These are phyloP conservation scores for Peromyscus maniculatus DNA, from an alignment of 2,113 vertebrate species.

Conservation along the genomic window DNA sequence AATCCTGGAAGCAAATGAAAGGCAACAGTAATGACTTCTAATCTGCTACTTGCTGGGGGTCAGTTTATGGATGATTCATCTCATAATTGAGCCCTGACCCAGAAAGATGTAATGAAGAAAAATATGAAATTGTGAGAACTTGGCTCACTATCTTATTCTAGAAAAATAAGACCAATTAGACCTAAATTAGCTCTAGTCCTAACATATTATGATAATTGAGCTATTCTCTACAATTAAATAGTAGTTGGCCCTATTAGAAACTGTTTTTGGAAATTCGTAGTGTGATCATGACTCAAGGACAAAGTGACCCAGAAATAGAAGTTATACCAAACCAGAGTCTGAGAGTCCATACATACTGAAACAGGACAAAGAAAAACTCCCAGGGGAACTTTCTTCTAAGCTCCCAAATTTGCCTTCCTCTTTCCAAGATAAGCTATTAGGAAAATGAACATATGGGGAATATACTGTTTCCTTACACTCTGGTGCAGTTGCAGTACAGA, in stretches of 20 bases:
- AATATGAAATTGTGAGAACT: constrained; percentile 57
- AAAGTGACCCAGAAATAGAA: constrained; percentile 68
- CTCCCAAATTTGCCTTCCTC: constrained; percentile 63
- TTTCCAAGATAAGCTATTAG: constrained; percentile 56
- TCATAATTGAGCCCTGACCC: not conserved
- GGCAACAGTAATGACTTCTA: constrained; percentile 9
- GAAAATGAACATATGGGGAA: constrained; percentile 32
- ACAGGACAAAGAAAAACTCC: constrained; percentile 72
- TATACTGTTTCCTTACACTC: constrained; percentile 40
- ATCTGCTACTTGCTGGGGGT: not conserved
- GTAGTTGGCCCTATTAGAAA: constrained; percentile 54
- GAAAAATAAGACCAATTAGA: constrained; percentile 50
- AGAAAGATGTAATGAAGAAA: constrained; percentile 56
- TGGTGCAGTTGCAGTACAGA: not conserved
- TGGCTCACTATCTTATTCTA: constrained; percentile 56
- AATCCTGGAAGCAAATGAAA: constrained; percentile 59
- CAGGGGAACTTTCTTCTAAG: constrained; percentile 59
- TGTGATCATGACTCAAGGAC: constrained; percentile 73
- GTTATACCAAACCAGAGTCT: constrained; percentile 5
- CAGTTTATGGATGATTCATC: constrained; percentile 53
- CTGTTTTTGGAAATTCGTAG: constrained; percentile 63
- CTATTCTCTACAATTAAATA: constrained; percentile 61
- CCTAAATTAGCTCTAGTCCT: constrained; percentile 55
- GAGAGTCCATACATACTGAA: constrained; percentile 46
- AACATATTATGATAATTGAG: constrained; percentile 66